Base-by-base conservation (phyloP, 2,797 vertebrate species). In the Pseudochirops cupreus region DNA sequence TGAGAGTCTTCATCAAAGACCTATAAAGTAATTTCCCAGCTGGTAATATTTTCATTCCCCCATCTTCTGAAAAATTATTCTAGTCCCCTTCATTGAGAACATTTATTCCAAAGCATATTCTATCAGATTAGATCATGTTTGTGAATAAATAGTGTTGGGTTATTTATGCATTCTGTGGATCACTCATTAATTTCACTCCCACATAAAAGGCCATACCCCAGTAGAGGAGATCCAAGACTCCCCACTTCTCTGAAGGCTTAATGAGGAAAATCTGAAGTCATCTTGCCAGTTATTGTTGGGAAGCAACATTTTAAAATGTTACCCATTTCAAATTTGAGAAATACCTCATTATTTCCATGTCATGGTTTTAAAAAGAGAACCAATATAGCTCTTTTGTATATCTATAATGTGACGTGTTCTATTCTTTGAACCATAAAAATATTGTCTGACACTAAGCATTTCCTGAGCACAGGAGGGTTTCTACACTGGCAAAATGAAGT, bases 61-160 rank as follows among this genome's bases (percentile, higher is more conserved):
- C 92, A 33, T 4, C 12, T 26, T 97, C 95, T 96, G 94, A 95
- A 96, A 98, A 97, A 96, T 95, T n/a, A 92, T 16, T 93, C 62
- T 2, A 46, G 50, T 21, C 90, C 95, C 33, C 97, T 97, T 93
- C 54, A 95, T 74, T 94, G 55, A 92, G 9, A 92, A 46, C 33
- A 93, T 95, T 97, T 97, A 95, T 93, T 95, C 59, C 33, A 87
- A 96, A 95, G 26, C 29, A 94, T 93, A 93, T 96, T 96, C 96
- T 56, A 93, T 95, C 91, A 94, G 56, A 94, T 67, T 92, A 16
- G 74, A 62, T 95, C 59, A 91, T 91, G 91, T 91, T 97, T 98
- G 94, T 94, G n/a, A 97, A 96, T 97, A 96, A 97, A 95, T 91
- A 95, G 94, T 29, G 0, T 26, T 29, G 14, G 54, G 95, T 96